phyloP scores from a whole-genome alignment of 1,140 invertebrate species.

The Cheumatopsyche charites region DNA sequence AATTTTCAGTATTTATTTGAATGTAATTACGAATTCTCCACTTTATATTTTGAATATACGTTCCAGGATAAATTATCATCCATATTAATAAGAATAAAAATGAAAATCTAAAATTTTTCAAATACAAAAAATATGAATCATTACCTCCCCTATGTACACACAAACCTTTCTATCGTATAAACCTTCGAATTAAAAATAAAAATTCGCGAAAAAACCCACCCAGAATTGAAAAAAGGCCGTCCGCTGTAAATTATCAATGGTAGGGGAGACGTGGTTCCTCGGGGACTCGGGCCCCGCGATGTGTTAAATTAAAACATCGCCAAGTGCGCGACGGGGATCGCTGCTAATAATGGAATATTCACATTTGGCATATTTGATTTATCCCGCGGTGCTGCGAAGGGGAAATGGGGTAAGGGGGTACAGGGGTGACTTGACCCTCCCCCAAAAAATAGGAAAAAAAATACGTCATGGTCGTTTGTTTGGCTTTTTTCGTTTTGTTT shows the following conservation, averaged over 20 bases:
- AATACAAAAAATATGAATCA: no score
- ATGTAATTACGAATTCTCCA: no score
- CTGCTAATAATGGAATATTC: slow-evolving; percentile 49
- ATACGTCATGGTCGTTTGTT: slow-evolving; percentile 21
- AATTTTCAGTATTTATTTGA: no score
- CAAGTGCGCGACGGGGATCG: slow-evolving; percentile 36
- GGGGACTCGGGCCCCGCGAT: slow-evolving; percentile 34
- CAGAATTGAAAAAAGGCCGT: slow-evolving; percentile 29
- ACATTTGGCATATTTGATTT: slow-evolving; percentile 49
- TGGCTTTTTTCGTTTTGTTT: slow-evolving; percentile 33
- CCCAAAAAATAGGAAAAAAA: no score
- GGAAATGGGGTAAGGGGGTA: no score
- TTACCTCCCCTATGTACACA: no score
- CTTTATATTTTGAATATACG: no score
- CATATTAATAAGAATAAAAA: no score
- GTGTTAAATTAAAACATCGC: slow-evolving; percentile 49
- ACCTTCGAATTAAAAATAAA: slow-evolving; percentile 26
- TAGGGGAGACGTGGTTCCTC: slow-evolving; percentile 9
- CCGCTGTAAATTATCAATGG: slow-evolving; percentile 49
- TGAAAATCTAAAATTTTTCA: no score
- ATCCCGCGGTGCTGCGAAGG: slow-evolving; percentile 36
- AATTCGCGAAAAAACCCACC: slow-evolving; percentile 20
- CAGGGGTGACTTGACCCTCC: no score
- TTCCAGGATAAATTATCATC: no score
- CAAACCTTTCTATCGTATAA: background rate